Base-by-base conservation (phyloP, 2,888 invertebrate genomes). In the Tetanocera ferruginea region DNA sequence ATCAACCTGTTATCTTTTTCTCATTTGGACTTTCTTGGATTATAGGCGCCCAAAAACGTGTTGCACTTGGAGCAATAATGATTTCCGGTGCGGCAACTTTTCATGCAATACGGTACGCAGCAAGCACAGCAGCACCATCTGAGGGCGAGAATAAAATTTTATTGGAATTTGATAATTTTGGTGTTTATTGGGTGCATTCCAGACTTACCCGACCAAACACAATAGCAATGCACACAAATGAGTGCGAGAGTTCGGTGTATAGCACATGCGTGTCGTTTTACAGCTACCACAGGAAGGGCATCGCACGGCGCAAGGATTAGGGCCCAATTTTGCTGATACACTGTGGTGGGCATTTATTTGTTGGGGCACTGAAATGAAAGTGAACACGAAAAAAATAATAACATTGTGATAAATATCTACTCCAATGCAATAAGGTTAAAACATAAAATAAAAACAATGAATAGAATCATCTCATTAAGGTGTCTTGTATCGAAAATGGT, bases 91-190 rank as follows among this genome's bases (percentile, higher is more conserved):
- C 88, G 89, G 78, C 88, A 88, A 80, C 89, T 89, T 57, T 86
- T 86, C 89, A 89, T 89, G 82, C 89, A 89, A 70, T 88, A 88
- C 23, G 88, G 88, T 23, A 89, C 87, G 76, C 83, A 84, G 43
- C 88, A 88, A n/a, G 89, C 89, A 79, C 88, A 89, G 76, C 88
- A 88, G 82, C 89, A 89, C 87, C 88, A 88, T 31, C 89, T 89
- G 67, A 19, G 73, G 25, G 31, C 77, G 62, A 55, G 57, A 71
- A 19, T 75, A 9, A n/a, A 23, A 55, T 25, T 57, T 57, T 23
- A 57, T 57, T 11, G 14, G 51, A 14, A 25, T 17, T 17, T 28
- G 2, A 25, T 28, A 25, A 52, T n/a, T 0, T 52, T 28, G 4
- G 5, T 60, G 31, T 11, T 43, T 43, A 17, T 23, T 17, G 14